Evolutionary conservation across 2,797 vertebrate genomes (phyloP).

Genomic region (Fratercula arctica): DNA sequence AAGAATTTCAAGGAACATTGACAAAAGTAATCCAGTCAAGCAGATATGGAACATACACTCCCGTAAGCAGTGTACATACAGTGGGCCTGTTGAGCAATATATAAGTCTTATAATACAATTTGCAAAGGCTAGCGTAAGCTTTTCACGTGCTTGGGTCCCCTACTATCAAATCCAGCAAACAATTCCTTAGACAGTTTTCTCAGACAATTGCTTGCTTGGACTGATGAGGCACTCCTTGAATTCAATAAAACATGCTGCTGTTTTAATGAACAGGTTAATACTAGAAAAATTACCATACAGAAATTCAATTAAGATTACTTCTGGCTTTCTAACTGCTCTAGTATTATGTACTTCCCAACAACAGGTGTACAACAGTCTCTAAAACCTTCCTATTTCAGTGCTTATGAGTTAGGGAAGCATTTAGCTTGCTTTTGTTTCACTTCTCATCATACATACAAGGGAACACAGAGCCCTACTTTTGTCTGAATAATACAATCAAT

Average conservation of each 20-base stretch:
- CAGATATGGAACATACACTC: background rate
- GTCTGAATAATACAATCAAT: background rate
- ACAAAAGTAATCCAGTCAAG: background rate
- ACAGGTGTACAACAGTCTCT: background rate
- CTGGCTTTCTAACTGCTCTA: background rate
- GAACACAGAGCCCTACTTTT: background rate
- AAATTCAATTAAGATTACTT: background rate
- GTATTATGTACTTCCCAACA: background rate
- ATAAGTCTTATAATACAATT: background rate
- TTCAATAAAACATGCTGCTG: background rate
- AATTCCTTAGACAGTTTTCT: background rate
- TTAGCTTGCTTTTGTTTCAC: background rate
- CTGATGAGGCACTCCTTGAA: background rate
- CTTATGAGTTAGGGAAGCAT: background rate
- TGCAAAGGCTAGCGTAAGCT: background rate
- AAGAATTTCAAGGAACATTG: background rate
- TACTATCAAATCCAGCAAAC: background rate
- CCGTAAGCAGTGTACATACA: background rate
- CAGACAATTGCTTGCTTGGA: background rate
- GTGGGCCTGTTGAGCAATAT: background rate
- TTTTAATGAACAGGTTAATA: background rate
- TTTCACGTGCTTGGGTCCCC: background rate
- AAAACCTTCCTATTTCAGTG: background rate
- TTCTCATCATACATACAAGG: background rate
- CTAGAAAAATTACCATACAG: background rate